These are phyloP conservation scores for Gavia stellata DNA, from an alignment of 2,113 vertebrate genomes.

Conservation along the genomic window DNA sequence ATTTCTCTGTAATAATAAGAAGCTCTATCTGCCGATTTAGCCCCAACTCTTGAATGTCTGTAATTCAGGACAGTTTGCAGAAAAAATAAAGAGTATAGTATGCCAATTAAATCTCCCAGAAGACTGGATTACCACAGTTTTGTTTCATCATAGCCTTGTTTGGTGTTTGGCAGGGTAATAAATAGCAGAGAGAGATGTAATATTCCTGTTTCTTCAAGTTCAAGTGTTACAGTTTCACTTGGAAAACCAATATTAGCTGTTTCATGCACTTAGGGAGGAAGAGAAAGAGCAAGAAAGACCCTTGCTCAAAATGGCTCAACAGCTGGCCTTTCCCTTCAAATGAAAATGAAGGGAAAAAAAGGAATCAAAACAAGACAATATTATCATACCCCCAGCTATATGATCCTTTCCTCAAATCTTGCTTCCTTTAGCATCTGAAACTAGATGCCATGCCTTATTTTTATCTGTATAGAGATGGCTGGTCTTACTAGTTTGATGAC, in stretches of 20 bases:
- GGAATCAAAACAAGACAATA: background rate
- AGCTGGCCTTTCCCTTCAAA: background rate
- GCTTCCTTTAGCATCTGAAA: background rate
- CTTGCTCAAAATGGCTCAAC: constrained; percentile 1
- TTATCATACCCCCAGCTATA: background rate
- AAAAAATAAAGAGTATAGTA: constrained; percentile 12
- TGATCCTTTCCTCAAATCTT: background rate
- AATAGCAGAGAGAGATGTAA: constrained; percentile 18
- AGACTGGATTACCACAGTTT: constrained; percentile 31
- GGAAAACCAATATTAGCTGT: constrained; percentile 5
- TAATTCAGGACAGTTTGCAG: background rate
- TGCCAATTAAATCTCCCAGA: constrained; percentile 48
- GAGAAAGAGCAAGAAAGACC: background rate
- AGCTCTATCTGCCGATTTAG: constrained; percentile 9
- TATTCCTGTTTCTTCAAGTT: constrained; percentile 25
- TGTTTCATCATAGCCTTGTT: constrained; percentile 40
- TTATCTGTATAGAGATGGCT: background rate
- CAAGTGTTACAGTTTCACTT: constrained; percentile 22
- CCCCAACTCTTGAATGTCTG: background rate
- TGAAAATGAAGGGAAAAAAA: background rate
- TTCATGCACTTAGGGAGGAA: background rate
- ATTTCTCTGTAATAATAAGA: constrained; percentile 40
- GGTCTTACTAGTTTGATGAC: background rate
- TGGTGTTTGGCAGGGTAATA: constrained; percentile 47
- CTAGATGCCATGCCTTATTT: background rate